phyloP scores from a whole-genome alignment of 23 tunicate species.

The Trididemnum miniatum region DNA sequence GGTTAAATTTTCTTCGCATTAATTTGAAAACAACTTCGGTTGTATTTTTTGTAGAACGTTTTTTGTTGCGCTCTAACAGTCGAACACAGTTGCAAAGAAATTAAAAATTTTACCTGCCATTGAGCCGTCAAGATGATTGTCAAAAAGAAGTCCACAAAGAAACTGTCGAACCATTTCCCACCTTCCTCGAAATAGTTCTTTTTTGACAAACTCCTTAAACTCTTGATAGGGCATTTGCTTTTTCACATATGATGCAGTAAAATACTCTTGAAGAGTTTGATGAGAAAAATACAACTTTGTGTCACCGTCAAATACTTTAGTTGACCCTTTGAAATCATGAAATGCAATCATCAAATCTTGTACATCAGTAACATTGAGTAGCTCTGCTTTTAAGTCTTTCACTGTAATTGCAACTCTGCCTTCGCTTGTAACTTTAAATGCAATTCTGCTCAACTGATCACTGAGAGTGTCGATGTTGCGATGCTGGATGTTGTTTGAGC shows the following conservation, averaged over 20 bases:
- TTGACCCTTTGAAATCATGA: neutral
- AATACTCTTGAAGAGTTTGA: constrained; percentile 15
- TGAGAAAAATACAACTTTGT: neutral
- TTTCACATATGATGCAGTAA: neutral
- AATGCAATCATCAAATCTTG: constrained; percentile 11
- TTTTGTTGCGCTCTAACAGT: too few species aligned
- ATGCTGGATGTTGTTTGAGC: neutral
- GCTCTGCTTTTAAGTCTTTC: neutral
- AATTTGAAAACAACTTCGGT: too few species aligned
- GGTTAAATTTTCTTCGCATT: too few species aligned
- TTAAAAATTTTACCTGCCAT: too few species aligned
- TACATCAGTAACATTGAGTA: neutral
- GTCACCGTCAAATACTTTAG: constrained; percentile 3
- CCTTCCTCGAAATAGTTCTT: neutral
- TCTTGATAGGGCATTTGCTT: neutral
- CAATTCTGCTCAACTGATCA: neutral
- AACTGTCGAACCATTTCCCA: constrained; percentile 16
- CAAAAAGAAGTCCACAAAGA: too few species aligned
- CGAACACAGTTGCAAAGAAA: too few species aligned
- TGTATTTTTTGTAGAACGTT: too few species aligned
- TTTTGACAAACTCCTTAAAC: neutral
- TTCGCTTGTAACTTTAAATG: neutral
- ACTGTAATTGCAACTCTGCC: neutral
- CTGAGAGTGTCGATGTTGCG: neutral
- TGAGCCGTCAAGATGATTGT: too few species aligned